phyloP scores from a whole-genome alignment of 1,140 invertebrate species.

The Bicyclus anynana region DNA sequence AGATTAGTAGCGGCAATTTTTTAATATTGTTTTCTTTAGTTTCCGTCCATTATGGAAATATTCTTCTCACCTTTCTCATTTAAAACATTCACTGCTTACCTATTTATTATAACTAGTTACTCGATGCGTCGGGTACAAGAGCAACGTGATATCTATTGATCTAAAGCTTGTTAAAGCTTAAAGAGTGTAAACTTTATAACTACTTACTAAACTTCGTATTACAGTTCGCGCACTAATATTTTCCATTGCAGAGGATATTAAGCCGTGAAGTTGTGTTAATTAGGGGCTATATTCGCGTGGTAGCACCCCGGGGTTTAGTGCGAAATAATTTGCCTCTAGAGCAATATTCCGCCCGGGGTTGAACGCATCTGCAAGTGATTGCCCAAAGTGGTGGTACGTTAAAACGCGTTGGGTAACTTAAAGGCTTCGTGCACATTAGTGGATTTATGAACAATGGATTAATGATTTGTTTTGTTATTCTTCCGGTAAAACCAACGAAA shows the following conservation, averaged over 20 bases:
- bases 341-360: not conserved
- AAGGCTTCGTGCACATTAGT: not conserved
- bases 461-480: not conserved
- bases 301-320: not conserved
- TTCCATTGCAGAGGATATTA: not conserved
- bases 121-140: too few relatives aligned
- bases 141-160: too few relatives aligned
- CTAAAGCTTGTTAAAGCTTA: too few relatives aligned
- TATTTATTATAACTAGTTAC: too few relatives aligned
- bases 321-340: not conserved
- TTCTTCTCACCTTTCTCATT: too few relatives aligned
- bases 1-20: too few relatives aligned
- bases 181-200: too few relatives aligned
- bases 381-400: not conserved
- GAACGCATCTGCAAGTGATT: conserved; percentile 9
- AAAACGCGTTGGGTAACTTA: not conserved
- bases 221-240: not conserved
- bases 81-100: too few relatives aligned
- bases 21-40: too few relatives aligned
- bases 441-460: not conserved
- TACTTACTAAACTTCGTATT: not conserved
- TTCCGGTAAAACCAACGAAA: too few relatives aligned
- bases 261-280: not conserved
- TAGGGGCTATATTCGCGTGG: not conserved
- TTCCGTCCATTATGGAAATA: too few relatives aligned